phyloP scores from a whole-genome alignment of 2,888 invertebrate species.

The Pseudococcus longispinus region DNA sequence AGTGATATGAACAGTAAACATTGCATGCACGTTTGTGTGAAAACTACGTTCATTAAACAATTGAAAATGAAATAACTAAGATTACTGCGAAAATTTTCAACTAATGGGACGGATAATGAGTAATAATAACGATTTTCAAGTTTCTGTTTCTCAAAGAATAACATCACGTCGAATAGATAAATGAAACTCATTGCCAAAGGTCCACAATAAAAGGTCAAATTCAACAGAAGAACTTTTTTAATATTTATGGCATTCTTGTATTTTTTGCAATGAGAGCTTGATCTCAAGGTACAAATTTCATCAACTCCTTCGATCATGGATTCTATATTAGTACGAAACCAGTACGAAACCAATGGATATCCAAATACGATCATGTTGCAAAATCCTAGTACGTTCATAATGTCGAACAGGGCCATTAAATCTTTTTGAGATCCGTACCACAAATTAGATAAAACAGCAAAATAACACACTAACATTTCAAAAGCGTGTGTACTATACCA shows the following conservation, averaged over 20 bases:
- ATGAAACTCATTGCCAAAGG: neutral
- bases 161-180: neutral
- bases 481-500: neutral
- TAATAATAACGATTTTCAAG: neutral
- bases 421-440: neutral
- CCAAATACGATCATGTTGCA: neutral
- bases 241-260: neutral
- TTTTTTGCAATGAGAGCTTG: neutral
- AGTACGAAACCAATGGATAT: neutral
- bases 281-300: neutral
- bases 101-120: neutral
- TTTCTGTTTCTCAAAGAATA: neutral
- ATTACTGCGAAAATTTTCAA: neutral
- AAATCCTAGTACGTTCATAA: neutral
- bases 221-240: neutral
- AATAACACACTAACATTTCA: neutral
- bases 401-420: neutral
- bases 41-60: neutral
- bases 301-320: neutral
- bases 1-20: neutral
- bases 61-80: neutral
- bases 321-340: neutral
- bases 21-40: neutral
- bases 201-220: neutral
- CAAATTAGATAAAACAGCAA: neutral